Base-by-base conservation (phyloP, 2,113 vertebrate genomes). In the Tenrec ecaudatus region DNA sequence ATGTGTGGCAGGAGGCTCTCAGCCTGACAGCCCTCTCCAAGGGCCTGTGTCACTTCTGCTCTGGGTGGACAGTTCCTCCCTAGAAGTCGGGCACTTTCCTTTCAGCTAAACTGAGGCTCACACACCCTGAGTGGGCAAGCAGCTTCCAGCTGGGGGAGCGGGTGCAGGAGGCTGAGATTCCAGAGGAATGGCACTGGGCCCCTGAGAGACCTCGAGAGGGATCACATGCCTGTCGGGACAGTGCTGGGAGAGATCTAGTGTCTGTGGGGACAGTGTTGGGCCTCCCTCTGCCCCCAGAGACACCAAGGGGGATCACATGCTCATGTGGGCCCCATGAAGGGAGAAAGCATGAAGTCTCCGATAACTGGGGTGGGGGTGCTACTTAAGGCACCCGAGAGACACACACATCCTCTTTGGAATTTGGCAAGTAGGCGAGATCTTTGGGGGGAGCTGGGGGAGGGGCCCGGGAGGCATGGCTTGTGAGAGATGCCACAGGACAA, bases 1-100 rank as follows among this genome's bases (percentile, higher is more conserved):
- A 10, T 53, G 47, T 53, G 47, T 10, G 47, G 47, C 47, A 53
- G 12, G 47, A 53, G 9, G 47, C 47, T 53, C 12, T 53, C 47
- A 53, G 6, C 47, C 47, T 10, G 47, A 53, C 60, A 0, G 23
- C 3, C 3, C 14, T 1, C 8, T 69, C 90, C 5, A 0, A 0
- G n/a, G 88, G 84, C 7, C 11, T 4, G 69, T 3, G 71, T 78
- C 76, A 0, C 25, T 40, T 43, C 38, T 38, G 75, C 25, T 25
- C 66, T 3, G 11, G 9, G 2, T 12, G 8, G 11, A 23, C 2
- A 11, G 1, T 1, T 60, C 40, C 0, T 57, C 17, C 57, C 69
- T 25, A 19, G 43, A n/a, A 40, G 23, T 16, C 78, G 23, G 57
- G 14, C 38, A 0, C 58, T 71, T 83, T 47, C 27, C n/a, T 6